These are phyloP conservation scores for Odocoileus hemionus DNA, from an alignment of 2,113 vertebrate genomes.

Conservation along the genomic window DNA sequence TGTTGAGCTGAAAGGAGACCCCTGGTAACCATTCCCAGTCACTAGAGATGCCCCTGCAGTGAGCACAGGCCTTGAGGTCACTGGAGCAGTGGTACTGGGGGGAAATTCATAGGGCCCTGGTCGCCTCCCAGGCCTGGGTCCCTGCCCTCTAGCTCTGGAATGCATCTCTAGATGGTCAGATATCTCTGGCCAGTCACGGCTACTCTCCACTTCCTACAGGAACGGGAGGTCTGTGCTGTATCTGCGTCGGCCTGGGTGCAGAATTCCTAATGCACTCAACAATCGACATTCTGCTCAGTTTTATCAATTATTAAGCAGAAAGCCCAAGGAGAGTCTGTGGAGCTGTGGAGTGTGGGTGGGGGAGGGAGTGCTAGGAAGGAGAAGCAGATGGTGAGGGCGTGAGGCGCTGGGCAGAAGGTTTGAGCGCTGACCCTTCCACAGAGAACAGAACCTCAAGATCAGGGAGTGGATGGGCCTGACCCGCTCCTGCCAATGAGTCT, in stretches of 20 bases:
- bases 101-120: neutral
- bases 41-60: neutral
- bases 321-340: neutral
- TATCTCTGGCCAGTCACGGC: neutral
- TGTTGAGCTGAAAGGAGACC: neutral
- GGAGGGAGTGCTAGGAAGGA: rapidly evolving
- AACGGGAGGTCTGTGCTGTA: neutral
- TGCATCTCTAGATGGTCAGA: neutral
- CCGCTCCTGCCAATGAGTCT: neutral
- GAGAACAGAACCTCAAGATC: neutral
- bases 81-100: neutral
- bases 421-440: rapidly evolving
- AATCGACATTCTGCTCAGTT: neutral
- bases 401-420: neutral
- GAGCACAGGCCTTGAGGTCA: neutral
- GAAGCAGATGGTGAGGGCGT: rapidly evolving
- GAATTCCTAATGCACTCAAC: neutral
- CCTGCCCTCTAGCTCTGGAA: rapidly evolving
- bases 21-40: neutral
- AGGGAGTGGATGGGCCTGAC: no score
- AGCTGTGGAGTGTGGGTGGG: neutral
- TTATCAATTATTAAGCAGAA: conserved; percentile 24
- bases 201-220: neutral
- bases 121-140: neutral
- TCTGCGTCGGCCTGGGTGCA: neutral